These are phyloP conservation scores for Ligdia adustata DNA, from an alignment of 2,888 invertebrate species.

Conservation along the genomic window DNA sequence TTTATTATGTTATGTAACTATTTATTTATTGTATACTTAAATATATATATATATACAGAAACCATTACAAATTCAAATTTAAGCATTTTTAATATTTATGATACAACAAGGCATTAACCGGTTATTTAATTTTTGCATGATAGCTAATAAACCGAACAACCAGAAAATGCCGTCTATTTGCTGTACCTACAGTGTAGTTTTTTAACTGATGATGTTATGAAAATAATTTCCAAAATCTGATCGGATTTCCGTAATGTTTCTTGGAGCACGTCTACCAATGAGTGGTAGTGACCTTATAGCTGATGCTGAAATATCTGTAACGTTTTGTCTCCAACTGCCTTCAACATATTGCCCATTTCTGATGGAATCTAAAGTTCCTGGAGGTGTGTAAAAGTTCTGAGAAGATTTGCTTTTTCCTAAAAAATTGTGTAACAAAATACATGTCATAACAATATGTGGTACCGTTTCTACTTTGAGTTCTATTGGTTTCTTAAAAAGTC, in stretches of 20 bases:
- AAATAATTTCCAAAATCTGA: conserved; percentile 19
- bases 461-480: conserved; percentile 8
- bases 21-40: conserved; percentile 5
- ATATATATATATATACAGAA: background rate
- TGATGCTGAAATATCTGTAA: conserved; percentile 18
- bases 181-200: conserved; percentile 10
- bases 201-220: conserved; percentile 13
- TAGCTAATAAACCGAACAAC: conserved; percentile 4
- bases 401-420: conserved; percentile 10
- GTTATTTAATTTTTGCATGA: conserved; percentile 7
- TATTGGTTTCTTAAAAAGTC: conserved; percentile 6
- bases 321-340: conserved; percentile 20
- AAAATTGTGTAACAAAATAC: conserved; percentile 13
- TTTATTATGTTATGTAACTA: background rate
- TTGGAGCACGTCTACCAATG: conserved; percentile 15
- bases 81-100: background rate
- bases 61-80: background rate
- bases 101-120: conserved; percentile 5
- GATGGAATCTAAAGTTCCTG: conserved; percentile 17
- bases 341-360: conserved; percentile 14
- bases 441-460: conserved; percentile 6
- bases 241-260: conserved; percentile 19
- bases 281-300: conserved; percentile 18
- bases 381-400: conserved; percentile 13
- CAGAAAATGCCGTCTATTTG: conserved; percentile 6